Evolutionary conservation across 37 sponge, comb jelly and placozoan species (phyloP), one percentile per base, ranked within the genome.

Genomic region (Aplysina aerophoba): DNA sequence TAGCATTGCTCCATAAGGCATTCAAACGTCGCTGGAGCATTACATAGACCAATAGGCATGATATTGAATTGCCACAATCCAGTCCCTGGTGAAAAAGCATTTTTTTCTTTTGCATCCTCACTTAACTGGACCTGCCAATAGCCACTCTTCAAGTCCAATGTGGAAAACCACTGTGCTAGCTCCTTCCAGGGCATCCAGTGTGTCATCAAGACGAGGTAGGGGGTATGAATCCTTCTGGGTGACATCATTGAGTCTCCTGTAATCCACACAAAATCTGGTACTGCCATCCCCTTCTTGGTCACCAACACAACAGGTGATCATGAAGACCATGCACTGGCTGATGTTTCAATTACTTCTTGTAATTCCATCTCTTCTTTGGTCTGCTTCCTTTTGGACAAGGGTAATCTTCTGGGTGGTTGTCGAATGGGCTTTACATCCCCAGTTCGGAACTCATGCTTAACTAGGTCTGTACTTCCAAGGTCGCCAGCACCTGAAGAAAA

Each of bases 121-220:
- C 63, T 62, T 62, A 62, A 8, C 27, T 8, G 63, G n/a, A 62
- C 63, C 27, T 62, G 63, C 63, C 63, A 62, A 27, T 62, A 62
- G 11, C 63, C 63, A 62, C 11, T 13, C 27, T 62, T 62, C 63
- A 62, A 8, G 11, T 62, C 27, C 12, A 62, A 25, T 2, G 63
- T 62, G 27, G 63, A 62, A 8, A 62, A 62, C 63, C 63, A 62
- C n/a, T n/a, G n/a, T n/a, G 11, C 4, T 8, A 5, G 63, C 63
- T 13, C 63, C 63, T 62, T 4, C 63, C 4, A 62, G 27, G 27
- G 63, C 3, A 25, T 62, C 63, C 4, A 62, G 1, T 2, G 63
- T 25, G 27, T 62, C 63, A 62, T 62, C 63, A 1, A 62, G 63
- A 5, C 11, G 3, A n/a, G n/a, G n/a, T n/a, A n/a, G n/a, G n/a